A percentile compares a stretch with the other conserved stretches of the same genome.
Conservation (phyloP, 2,797 vertebrate species). For the Xerus rutilus region DNA sequence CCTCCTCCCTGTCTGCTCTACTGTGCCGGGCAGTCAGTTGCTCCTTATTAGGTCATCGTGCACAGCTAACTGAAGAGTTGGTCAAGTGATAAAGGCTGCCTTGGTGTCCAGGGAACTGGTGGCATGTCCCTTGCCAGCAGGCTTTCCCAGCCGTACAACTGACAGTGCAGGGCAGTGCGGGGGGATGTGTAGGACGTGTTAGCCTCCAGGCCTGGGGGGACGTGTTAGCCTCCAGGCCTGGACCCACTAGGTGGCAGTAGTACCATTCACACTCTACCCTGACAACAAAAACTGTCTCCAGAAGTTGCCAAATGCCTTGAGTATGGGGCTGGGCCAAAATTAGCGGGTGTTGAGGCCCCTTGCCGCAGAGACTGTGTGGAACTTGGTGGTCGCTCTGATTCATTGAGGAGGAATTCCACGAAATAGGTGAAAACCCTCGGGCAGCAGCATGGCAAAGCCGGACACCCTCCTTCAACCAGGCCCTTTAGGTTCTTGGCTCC, state of each 20-base stretch:
- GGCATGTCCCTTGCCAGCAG: neutral
- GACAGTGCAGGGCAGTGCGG: accelerated
- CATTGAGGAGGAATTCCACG: neutral
- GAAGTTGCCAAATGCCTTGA: neutral
- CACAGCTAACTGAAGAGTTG: neutral
- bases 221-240: neutral
- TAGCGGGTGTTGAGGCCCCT: neutral
- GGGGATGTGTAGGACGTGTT: no score
- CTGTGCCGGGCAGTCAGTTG: accelerated
- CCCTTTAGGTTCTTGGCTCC: neutral
- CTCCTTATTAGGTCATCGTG: accelerated
- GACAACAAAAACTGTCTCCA: neutral
- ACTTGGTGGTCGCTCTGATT: neutral
- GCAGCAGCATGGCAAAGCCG: neutral
- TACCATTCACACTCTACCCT: neutral
- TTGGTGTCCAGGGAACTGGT: neutral
- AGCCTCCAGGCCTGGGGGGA: neutral
- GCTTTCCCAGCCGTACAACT: neutral
- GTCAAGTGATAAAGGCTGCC: neutral
- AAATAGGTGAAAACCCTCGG: neutral
- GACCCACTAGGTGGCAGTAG: neutral
- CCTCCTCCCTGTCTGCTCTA: neutral
- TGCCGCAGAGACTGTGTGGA: neutral
- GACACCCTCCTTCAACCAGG: no score
- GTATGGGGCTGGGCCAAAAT: no score